These are phyloP conservation scores for Mizuhopecten yessoensis DNA, from an alignment of 1,140 invertebrate genomes.

Conservation along the genomic window DNA sequence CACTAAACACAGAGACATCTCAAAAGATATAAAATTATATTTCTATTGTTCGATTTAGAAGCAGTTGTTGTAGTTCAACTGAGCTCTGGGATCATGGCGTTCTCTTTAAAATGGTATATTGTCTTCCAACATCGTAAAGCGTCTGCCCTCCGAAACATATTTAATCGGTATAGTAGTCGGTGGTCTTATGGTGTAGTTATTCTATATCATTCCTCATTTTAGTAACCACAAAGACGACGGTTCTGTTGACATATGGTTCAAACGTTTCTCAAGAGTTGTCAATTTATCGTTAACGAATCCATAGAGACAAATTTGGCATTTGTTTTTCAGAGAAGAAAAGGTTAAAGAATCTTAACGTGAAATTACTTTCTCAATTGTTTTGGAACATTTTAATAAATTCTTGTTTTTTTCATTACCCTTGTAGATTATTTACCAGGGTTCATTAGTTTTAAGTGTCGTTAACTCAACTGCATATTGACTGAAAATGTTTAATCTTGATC, in stretches of 20 bases:
- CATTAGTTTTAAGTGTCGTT: too few relatives aligned
- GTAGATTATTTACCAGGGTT: too few relatives aligned
- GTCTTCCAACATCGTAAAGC: neutral
- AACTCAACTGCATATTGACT: too few relatives aligned
- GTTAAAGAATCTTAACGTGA: too few relatives aligned
- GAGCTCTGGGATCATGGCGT: slow-evolving; percentile 5
- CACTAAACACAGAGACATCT: neutral
- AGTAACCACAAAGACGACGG: neutral
- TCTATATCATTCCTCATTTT: neutral
- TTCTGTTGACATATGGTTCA: neutral
- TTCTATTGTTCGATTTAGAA: neutral
- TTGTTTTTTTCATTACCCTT: too few relatives aligned
- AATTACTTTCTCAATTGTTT: too few relatives aligned
- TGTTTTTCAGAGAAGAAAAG: too few relatives aligned
- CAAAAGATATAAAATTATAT: neutral
- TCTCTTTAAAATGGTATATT: neutral
- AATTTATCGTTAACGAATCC: neutral
- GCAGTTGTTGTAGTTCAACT: neutral
- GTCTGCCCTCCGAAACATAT: neutral
- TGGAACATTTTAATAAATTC: too few relatives aligned
- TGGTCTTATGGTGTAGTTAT: neutral
- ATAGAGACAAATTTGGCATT: neutral
- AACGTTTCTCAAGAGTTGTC: neutral
- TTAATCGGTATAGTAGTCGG: neutral
- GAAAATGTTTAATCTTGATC: too few relatives aligned